Conservation (phyloP, 2,797 vertebrate genomes). For the Oreochromis grahami region DNA sequence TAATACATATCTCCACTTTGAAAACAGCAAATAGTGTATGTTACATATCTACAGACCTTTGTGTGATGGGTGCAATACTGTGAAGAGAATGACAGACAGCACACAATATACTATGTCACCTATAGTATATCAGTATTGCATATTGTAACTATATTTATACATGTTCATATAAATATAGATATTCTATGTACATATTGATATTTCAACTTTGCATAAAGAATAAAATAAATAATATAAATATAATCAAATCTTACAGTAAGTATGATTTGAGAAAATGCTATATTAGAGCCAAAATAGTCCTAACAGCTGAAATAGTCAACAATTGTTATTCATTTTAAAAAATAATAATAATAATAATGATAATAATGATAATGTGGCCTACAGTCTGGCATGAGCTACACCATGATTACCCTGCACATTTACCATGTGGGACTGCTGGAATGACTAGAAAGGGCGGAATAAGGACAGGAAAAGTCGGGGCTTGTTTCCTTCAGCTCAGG, state of each 20-base stretch:
- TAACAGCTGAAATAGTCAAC: slow-evolving; percentile 70
- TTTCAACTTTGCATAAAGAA: slow-evolving; percentile 81
- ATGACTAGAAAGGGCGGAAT: slow-evolving; percentile 87
- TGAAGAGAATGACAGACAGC: slow-evolving; percentile 66
- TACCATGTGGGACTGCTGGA: slow-evolving; percentile 92
- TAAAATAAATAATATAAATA: slow-evolving; percentile 85
- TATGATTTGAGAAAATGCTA: slow-evolving; percentile 77
- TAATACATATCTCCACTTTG: slow-evolving; percentile 72
- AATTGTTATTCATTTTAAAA: slow-evolving; percentile 57
- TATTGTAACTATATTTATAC: slow-evolving; percentile 82
- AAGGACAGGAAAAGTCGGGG: slow-evolving; percentile 58
- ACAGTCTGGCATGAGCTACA: slow-evolving; percentile 81
- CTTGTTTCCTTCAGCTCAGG: slow-evolving; percentile 65
- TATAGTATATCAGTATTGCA: slow-evolving; percentile 74
- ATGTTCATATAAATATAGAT: slow-evolving; percentile 83
- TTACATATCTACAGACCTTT: slow-evolving; percentile 83
- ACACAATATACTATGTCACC: slow-evolving; percentile 71
- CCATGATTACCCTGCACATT: slow-evolving; percentile 85
- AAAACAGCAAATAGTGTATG: slow-evolving; percentile 74
- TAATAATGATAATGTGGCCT: slow-evolving; percentile 39
- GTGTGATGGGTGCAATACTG: slow-evolving; percentile 72
- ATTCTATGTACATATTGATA: slow-evolving; percentile 83
- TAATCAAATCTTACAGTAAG: slow-evolving; percentile 74
- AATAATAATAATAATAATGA: background rate
- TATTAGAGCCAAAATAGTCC: slow-evolving; percentile 76